Base-by-base conservation (phyloP, 2,113 vertebrate genomes). In the Perognathus longimembris region DNA sequence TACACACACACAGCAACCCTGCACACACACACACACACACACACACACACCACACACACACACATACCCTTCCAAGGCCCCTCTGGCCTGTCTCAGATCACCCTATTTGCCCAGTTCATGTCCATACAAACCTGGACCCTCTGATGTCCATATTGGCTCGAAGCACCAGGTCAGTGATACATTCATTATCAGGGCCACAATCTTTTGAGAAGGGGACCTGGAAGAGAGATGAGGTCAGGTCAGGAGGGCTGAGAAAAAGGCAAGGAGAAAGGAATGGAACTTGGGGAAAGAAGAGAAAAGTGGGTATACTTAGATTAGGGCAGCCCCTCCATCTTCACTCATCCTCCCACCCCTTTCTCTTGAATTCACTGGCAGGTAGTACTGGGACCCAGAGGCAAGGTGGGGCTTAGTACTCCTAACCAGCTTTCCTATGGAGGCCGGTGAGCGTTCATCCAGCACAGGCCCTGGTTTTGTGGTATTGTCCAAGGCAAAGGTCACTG, bases 181-280 rank as follows among this genome's bases (percentile, higher is more conserved):
- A 99, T 91, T 99, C 98, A 0, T 99, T 97, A 12, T 99, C 99
- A 2, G 99, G 98, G 0, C 99, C 99, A 0, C 99, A 99, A 78
- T 99, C 99, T 97, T 99, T 99, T 38, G 99, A 99, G 97, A 99
- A 99, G 0, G 99, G 98, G 92, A 99, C 98, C 99, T 99, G 94
- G 50, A 89, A 88, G 84, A 61, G 22, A 89, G 36, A 71, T 24
- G 69, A 64, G 28, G 50, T 28, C 7, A 61, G 28, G 50, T 28
- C 7, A 45, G 38, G 24, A 71, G 80, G 42, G 21, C 21, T n/a
- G 17, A 54, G 34, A 73, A 30, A 45, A 78, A 85, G 54, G 11
- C 28, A 6, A 11, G 7, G 34, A 38, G 32, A 36, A 26, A 61
- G 20, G 50, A 26, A 32, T 40, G 5, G n/a, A 36, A 42, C 3